These are phyloP conservation scores for Sparus aurata DNA, from an alignment of 2,797 vertebrate genomes.

Conservation along the genomic window DNA sequence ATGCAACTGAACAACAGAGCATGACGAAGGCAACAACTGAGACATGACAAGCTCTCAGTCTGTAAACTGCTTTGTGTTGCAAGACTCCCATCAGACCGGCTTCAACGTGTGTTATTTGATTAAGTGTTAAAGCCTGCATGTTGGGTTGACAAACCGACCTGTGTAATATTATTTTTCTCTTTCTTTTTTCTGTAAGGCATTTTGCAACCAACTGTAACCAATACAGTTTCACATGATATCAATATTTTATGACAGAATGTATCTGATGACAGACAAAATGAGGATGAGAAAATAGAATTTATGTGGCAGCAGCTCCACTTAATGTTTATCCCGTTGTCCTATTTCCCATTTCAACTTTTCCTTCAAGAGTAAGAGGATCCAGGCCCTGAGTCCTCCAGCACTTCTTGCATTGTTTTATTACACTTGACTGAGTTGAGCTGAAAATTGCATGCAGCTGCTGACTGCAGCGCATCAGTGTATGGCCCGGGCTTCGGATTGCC, in stretches of 20 bases:
- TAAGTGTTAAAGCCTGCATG: slow-evolving; percentile 28
- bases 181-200: too few relatives aligned
- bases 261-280: slow-evolving; percentile 1
- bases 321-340: slow-evolving; percentile 75
- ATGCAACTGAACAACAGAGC: slow-evolving; percentile 74
- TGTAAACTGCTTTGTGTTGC: slow-evolving; percentile 58
- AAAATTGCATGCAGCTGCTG: slow-evolving; percentile 92
- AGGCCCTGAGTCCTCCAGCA: slow-evolving; percentile 84
- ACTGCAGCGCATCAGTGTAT: slow-evolving; percentile 85
- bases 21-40: slow-evolving; percentile 72
- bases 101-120: slow-evolving; percentile 44
- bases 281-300: slow-evolving; percentile 9
- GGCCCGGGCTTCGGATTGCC: slow-evolving; percentile 86
- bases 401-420: slow-evolving; percentile 93
- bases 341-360: slow-evolving; percentile 78
- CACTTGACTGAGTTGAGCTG: slow-evolving; percentile 92
- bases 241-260: slow-evolving; percentile 17
- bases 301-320: slow-evolving; percentile 11
- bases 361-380: slow-evolving; percentile 87
- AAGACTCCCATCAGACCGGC: slow-evolving; percentile 32
- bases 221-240: too few relatives aligned
- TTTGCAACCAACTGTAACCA: too few relatives aligned
- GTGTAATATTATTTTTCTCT: not conserved
- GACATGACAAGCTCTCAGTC: slow-evolving; percentile 62
- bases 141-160: slow-evolving; percentile 34